These are phyloP conservation scores for Paradoxurus hermaphroditus DNA, from an alignment of 2,113 vertebrate genomes.

Conservation along the genomic window DNA sequence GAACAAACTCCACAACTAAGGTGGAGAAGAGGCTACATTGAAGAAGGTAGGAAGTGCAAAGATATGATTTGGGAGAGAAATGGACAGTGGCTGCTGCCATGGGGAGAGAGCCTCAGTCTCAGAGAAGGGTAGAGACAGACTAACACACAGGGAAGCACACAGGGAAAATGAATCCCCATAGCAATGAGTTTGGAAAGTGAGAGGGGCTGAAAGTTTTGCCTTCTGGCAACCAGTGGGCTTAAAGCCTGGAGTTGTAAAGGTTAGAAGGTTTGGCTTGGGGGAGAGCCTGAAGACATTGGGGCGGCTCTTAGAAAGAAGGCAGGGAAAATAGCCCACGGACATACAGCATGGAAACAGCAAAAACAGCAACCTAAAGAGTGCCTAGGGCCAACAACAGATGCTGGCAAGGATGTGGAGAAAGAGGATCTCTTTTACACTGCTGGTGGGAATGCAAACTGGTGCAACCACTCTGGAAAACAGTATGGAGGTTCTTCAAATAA, in stretches of 20 bases:
- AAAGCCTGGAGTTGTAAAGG: not conserved
- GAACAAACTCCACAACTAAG: not conserved
- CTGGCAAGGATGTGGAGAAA: too few relatives aligned
- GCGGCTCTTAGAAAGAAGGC: not conserved
- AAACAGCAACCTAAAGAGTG: not conserved
- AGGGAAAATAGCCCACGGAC: not conserved
- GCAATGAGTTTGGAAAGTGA: not conserved
- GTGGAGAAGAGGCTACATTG: not conserved
- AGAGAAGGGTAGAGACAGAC: not conserved
- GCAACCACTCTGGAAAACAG: too few relatives aligned
- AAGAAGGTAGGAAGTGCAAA: not conserved
- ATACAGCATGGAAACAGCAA: not conserved
- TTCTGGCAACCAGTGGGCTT: not conserved
- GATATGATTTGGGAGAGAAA: not conserved
- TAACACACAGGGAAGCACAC: not conserved
- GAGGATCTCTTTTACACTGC: too few relatives aligned
- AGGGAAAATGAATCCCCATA: not conserved
- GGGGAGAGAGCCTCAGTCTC: not conserved
- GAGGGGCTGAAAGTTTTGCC: not conserved
- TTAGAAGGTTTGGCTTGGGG: not conserved
- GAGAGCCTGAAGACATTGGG: not conserved
- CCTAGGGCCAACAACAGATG: too few relatives aligned
- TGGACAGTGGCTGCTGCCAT: not conserved
- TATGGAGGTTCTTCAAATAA: too few relatives aligned
- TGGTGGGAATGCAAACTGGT: too few relatives aligned